Evolutionary conservation across 1,140 invertebrate species (phyloP), one percentile per base, ranked within the genome.

Genomic region (Ditylenchus dipsaci): DNA sequence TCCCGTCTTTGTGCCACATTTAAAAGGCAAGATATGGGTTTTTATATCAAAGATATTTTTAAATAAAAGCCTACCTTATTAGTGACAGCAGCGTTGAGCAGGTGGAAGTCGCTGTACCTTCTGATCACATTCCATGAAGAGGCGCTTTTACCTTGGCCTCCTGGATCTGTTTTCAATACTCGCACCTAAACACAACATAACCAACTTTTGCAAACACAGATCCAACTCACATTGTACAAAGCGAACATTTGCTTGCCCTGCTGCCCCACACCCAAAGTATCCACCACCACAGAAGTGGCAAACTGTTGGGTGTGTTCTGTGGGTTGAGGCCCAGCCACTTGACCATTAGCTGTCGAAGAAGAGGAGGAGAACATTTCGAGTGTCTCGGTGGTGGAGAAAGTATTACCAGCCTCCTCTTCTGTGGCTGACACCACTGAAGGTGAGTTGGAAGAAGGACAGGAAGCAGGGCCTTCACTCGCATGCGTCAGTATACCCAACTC

Each of bases 101-200:
- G 90, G 80, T 94, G 89, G 84, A 96, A 95, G 84, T 95, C 92
- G 38, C 91, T 93, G 79, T 95, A 96, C 64, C 87, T 75, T 63
- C 88, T 69, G 63, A 87, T 85, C n/a, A 87, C 85, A 77, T 86
- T 85, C 84, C 86, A 87, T n/a, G 89, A 88, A n/a, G 75, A 67
- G 82, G 89, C 86, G 74, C 88, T 88, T 1, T 87, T 87, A 71
- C 86, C 87, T 62, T 80, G 76, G 76, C 85, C 87, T 77, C 85
- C 88, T 63, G 84, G 84, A 76, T 89, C 74, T 61, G 68, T 56
- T 56, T 71, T 61, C 26, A 79, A 88, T 0, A 94, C 91, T 27
- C 90, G 88, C 21, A 95, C 88, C 0, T 91, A 91, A 53, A 53
- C 15, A 53, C 43, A n/a, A n/a, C n/a, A n/a, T n/a, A n/a, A n/a